Base-by-base conservation (phyloP, 2,888 invertebrate genomes). In the Plutella xylostella region DNA sequence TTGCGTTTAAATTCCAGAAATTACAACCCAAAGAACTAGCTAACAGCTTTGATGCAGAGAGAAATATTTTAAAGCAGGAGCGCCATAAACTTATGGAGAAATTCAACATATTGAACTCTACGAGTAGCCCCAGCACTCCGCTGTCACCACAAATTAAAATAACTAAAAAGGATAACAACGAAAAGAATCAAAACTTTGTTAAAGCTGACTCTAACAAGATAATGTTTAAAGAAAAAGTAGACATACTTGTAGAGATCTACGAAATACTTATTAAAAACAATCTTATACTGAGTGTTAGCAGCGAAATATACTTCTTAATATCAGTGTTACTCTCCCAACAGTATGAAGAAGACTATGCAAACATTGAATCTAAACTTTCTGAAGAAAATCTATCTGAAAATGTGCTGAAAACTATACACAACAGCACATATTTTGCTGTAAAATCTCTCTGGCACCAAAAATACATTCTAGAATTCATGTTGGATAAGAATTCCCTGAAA, bases 371-470 rank as follows among this genome's bases (percentile, higher is more conserved):
- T 2, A 65, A 65, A 21, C 43, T 74, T 18, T 15, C 12, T 6
- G 19, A 38, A 35, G 15, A 25, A 20, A 22, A 21, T 37, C 6
- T 21, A n/a, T 17, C 4, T 21, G 62, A 71, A 15, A 66, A 56
- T 60, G 54, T 88, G 40, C 55, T 89, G 11, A 77, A 77, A 50
- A 73, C 70, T 6, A 68, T 87, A 44, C 88, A 90, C 51, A 92
- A 94, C 61, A 89, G 92, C 56, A 87, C 92, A 3, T 94, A 91
- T 74, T 95, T 94, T 76, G 88, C 92, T 18, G 74, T 88, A 0
- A 82, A 85, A 46, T 87, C 90, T 1, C 69, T 95, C 21, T 86
- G 88, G 63, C 73, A 83, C 20, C 87, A 89, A 52, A 68, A 79
- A 33, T 63, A 72, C n/a, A 57, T 88, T 12, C 60, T 93, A 5